Base-by-base conservation (phyloP, 2,888 invertebrate genomes). In the Drosophila antonietae region DNA sequence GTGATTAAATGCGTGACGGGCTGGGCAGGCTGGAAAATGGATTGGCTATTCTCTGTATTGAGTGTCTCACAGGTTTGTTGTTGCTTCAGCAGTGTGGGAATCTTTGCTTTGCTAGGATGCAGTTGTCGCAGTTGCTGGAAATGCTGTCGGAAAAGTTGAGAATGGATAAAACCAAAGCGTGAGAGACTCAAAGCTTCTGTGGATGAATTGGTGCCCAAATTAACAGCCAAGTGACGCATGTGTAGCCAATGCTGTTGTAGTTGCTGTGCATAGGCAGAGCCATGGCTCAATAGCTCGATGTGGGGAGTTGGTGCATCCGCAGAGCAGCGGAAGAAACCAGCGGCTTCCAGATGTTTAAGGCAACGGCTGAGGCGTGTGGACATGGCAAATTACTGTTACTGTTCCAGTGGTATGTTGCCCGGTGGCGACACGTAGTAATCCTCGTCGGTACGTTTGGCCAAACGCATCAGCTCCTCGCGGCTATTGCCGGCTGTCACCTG, bases 361-460 rank as follows among this genome's bases (percentile, higher is more conserved):
- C 86, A 90, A 33, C 89, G 87, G 23, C 43, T 64, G 3, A 88
- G 12, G 10, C 87, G 81, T 37, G 43, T 73, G 0, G 67, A 1
- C 83, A 81, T 86, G n/a, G 4, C 14, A 44, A n/a, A 28, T 28
- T 28, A 28, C 6, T 28, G 6, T 37, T 83, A 39, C 20, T 92
- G 91, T 90, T 95, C 95, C 67, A 96, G 90, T 0, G 96, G 96
- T 84, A 97, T 96, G 91, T 97, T 97, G 80, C 98, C 97, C 18
- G 96, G 96, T 10, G 98, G 98, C 37, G 97, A 96, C 15, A 98
- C 96, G 94, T 97, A 98, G 92, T 98, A 98, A 83, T 97, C 97
- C 91, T 98, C 98, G 90, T 97, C 97, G 15, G 94, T 94, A 60
- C 96, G 79, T 43, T 93, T 89, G 2, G 98, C 96, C 94, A 97